Evolutionary conservation across 2,797 vertebrate genomes (phyloP).

Genomic region (Sebastes trivittatus): DNA sequence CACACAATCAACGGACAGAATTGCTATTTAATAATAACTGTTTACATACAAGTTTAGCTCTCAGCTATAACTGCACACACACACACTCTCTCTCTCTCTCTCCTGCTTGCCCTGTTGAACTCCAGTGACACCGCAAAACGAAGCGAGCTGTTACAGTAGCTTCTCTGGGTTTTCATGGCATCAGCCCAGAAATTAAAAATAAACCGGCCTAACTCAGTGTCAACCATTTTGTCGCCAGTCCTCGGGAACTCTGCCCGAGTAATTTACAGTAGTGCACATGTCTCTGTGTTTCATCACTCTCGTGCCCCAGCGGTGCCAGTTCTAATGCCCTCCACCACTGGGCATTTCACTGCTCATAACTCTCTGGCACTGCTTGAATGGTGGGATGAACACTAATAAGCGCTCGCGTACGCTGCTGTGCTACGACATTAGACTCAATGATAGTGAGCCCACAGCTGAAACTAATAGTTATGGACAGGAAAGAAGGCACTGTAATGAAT

Average conservation of each 20-base stretch:
- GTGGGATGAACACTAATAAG: conserved; percentile 18
- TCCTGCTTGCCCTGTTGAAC: conserved; percentile 20
- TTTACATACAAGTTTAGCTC: not conserved
- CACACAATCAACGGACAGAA: too few relatives aligned
- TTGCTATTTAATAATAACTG: not conserved
- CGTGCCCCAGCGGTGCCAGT: conserved; percentile 6
- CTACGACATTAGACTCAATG: conserved; percentile 22
- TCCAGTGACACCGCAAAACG: conserved; percentile 35
- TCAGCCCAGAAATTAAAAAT: conserved; percentile 70
- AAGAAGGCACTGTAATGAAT: conserved; percentile 56
- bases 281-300: conserved; percentile 52
- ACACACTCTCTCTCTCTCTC: not conserved
- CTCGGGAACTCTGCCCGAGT: conserved; percentile 35
- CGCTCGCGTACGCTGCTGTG: conserved; percentile 1
- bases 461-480: conserved; percentile 58
- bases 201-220: conserved; percentile 40
- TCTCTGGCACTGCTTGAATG: conserved; percentile 34
- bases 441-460: conserved; percentile 50
- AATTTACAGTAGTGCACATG: conserved; percentile 51
- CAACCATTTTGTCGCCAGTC: conserved; percentile 41
- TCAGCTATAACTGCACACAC: not conserved
- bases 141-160: conserved; percentile 54
- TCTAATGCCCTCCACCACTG: conserved; percentile 36
- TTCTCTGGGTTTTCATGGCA: conserved; percentile 54
- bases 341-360: conserved; percentile 33